Conservation (phyloP, 2,113 vertebrate genomes). For the Pachycephala philippinensis region DNA sequence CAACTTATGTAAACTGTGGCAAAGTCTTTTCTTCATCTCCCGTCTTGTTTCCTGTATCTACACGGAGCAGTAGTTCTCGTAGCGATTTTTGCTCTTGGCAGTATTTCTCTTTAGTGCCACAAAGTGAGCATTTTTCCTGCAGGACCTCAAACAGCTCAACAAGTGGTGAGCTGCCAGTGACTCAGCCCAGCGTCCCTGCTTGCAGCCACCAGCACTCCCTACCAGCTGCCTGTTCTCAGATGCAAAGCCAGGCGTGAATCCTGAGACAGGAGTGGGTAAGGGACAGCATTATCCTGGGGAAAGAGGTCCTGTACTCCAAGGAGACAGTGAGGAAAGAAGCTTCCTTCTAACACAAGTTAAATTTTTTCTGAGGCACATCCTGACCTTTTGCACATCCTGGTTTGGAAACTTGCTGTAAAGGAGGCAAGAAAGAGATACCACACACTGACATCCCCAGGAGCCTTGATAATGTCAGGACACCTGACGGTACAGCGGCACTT, state of each 20-base stretch:
- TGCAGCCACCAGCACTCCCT: neutral
- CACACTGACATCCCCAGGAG: neutral
- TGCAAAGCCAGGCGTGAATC: neutral
- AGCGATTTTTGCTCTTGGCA: neutral
- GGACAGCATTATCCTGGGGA: neutral
- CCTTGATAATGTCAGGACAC: neutral
- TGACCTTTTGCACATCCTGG: neutral
- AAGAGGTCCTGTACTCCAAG: neutral
- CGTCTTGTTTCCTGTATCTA: neutral
- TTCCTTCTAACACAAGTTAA: neutral
- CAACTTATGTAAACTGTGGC: neutral
- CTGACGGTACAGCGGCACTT: neutral
- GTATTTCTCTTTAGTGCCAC: neutral
- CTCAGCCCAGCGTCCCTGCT: neutral
- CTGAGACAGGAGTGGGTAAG: neutral
- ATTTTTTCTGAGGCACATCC: neutral
- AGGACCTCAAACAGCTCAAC: constrained; percentile 40
- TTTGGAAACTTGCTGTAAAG: neutral
- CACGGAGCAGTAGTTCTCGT: neutral
- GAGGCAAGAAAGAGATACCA: neutral
- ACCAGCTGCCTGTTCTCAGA: neutral
- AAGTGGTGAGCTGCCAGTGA: neutral
- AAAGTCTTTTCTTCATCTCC: neutral
- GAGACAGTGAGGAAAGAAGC: neutral
- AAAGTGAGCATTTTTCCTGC: constrained; percentile 41